These are phyloP conservation scores for Etheostoma cragini DNA, from an alignment of 2,113 vertebrate species.

Conservation along the genomic window DNA sequence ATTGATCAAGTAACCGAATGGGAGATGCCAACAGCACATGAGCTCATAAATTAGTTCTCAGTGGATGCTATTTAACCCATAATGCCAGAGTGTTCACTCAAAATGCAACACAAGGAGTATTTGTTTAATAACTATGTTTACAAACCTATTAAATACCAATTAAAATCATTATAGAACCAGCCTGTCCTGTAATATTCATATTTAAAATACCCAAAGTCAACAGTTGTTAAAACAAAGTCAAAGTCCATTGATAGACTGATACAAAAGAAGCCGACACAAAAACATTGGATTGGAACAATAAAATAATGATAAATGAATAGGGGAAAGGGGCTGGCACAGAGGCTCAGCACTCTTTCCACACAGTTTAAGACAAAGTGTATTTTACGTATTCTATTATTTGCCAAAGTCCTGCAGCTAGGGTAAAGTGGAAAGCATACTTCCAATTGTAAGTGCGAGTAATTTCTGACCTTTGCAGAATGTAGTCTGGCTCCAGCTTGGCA, in stretches of 20 bases:
- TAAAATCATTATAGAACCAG: slow-evolving; percentile 37
- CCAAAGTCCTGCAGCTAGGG: background rate
- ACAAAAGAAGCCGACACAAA: background rate
- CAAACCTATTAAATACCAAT: slow-evolving; percentile 22
- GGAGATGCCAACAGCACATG: slow-evolving; percentile 15
- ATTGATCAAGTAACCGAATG: slow-evolving; percentile 51
- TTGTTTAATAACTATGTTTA: slow-evolving; percentile 49
- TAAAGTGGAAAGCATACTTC: background rate
- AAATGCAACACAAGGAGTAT: slow-evolving; percentile 10
- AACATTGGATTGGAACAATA: background rate
- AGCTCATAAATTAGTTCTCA: slow-evolving; percentile 39
- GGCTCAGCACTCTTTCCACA: background rate
- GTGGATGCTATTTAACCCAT: slow-evolving; percentile 5
- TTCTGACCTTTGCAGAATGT: background rate
- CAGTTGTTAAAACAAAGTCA: too few species aligned
- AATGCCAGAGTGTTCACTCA: slow-evolving; percentile 17
- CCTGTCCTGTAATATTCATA: slow-evolving; percentile 32
- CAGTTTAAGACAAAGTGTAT: background rate
- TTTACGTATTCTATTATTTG: slow-evolving; percentile 2
- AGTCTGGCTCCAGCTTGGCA: background rate
- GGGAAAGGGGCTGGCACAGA: background rate
- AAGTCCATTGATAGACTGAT: background rate
- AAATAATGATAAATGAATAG: background rate
- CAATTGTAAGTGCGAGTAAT: background rate
- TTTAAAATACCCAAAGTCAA: slow-evolving; percentile 6